Evolutionary conservation across 2,888 invertebrate genomes (phyloP), one percentile per base, ranked within the genome.

Genomic region (Metacarcinus magister): DNA sequence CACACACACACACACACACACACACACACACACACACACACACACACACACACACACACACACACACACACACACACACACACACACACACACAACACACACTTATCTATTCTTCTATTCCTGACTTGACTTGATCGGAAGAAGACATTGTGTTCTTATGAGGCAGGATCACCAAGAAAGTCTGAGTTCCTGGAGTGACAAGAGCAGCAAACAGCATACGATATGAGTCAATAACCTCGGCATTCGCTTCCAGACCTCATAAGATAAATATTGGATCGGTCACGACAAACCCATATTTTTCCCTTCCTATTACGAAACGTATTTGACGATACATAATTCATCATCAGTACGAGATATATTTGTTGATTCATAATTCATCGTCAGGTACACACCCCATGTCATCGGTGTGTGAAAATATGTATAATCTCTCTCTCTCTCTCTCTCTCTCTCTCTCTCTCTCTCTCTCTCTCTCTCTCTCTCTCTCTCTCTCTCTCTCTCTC

Each of bases 21-120:
- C 67, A 67, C 67, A 67, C 67, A 67, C 67, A 67, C 67, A 67
- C 67, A 67, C 67, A 67, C 67, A 67, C 4, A 67, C 67, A 67
- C 67, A 67, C 4, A 67, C 67, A 67, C 67, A 67, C 4, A 67
- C 67, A 67, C 67, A 67, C 67, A 67, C 67, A 67, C 67, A 67
- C 67, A 67, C 67, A 67, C 67, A 67, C 67, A 67, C 67, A 67
- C 67, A 67, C 67, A 67, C 67, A 67, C 67, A 67, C 67, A 67
- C 67, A 67, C 67, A 67, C 67, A 67, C 67, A 67, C 67, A 67
- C 67, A 67, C 67, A 67, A 67, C 67, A 67, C 67, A 67, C 67
- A 67, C 67, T 46, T 46, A 7, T 46, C 10, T 4, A 7, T 46
- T 46, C 10, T 46, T 46, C 10, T 46, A 7, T 46, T 46, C 5